Evolutionary conservation across 2,888 invertebrate species (phyloP), one percentile per base, ranked within the genome.

Genomic region (Amphiduros pacificus): DNA sequence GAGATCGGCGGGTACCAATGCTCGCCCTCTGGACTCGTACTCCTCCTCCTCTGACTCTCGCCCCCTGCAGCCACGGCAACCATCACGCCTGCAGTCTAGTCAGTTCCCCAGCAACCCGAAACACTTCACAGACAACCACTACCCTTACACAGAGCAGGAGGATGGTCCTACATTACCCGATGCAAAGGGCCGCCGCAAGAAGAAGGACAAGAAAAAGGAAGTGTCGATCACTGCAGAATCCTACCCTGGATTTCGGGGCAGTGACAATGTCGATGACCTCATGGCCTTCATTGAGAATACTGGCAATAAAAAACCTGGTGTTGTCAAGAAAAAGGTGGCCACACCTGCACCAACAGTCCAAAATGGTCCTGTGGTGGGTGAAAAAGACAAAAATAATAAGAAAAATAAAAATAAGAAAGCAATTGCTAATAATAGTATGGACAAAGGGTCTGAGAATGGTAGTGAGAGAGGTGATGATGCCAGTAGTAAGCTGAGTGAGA

Each of bases 221-320:
- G 61, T 55, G 14, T 54, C 63, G 27, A 54, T 57, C 24, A 53
- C 61, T 50, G 60, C 76, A 24, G 68, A 74, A 52, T 67, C 74
- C 31, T 64, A 73, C 50, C 68, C 72, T 36, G 69, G 73, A 54
- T 73, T 73, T 65, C 67, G 68, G 40, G 76, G 76, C 20, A 55
- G 71, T 60, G 70, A 67, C 55, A 54, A 56, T 29, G 56, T 73
- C 41, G 74, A 75, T 6, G 71, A 71, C 51, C 63, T 76, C 20
- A 62, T 76, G 5, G 62, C 68, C 49, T 74, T 73, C 58, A 74
- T 76, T 54, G 73, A 70, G 65, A 73, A 69, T n/a, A 27, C 28
- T 28, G 20, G 11, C 44, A 41, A 41, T 48, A 20, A n/a, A n/a
- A n/a, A n/a, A n/a, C n/a, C n/a, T n/a, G n/a, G n/a, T n/a, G n/a